Base-by-base conservation (phyloP, 1,140 invertebrate genomes). In the Plutomurus gul region DNA sequence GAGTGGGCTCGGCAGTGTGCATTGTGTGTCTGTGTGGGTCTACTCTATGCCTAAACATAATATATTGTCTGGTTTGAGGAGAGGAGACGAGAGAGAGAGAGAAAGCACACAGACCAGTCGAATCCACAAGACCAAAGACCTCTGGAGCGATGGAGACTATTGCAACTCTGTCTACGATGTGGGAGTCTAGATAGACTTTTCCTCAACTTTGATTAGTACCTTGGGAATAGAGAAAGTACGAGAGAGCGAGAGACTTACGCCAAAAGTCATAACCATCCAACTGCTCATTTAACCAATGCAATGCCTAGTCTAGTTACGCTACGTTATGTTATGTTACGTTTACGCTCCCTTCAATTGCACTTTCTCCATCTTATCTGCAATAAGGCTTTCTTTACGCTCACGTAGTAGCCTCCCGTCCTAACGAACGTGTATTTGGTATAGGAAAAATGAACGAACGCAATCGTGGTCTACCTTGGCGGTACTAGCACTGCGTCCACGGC, bases 221-320 rank as follows among this genome's bases (percentile, higher is more conserved):
- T 72, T 40, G 70, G 70, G 70, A 72, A 46, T 72, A 40, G 36
- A 16, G 36, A 60, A 65, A 65, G 27, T 27, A 65, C 25, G 25
- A 65, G 56, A 65, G 56, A 72, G 36, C 36, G 16, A 25, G 65
- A 51, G 51, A 39, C 51, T 70, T 43, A 65, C 75, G 51, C 36
- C 75, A 77, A 77, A 77, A 77, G 75, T 77, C 75, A 77, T 77
- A 65, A 77, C 75, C 51, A 40, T 65, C 75, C 36, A 77, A 77
- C 51, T 40, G 47, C 51, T 65, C 75, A 77, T 77, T 77, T 77
- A 77, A 70, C 39, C 75, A 70, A 40, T 77, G 60, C 70, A 39
- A 40, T 72, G 33, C 70, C 70, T 72, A 40, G 70, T 37, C 70
- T 18, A 65, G 56, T 65, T 65, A 65, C 56, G 39, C 10, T n/a